A percentile compares a stretch with the other conserved stretches of the same genome.
Conservation (phyloP, 2,888 invertebrate genomes). For the Eupithecia dodoneata region DNA sequence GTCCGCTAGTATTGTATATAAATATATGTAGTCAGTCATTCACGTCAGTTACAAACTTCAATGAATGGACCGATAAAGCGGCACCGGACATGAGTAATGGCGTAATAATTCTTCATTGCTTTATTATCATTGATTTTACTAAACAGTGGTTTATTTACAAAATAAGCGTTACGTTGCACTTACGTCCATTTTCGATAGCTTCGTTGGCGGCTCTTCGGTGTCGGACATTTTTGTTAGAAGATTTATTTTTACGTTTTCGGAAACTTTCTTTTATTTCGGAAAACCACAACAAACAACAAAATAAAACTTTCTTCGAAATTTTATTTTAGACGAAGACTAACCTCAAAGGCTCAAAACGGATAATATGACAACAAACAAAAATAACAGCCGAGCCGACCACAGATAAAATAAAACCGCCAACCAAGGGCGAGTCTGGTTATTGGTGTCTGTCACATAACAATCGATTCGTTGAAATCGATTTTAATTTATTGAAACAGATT, state of each 20-base stretch:
- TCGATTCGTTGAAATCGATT: background rate
- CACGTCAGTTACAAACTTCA: too few relatives aligned
- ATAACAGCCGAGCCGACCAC: background rate
- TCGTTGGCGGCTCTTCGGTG: conserved; percentile 41
- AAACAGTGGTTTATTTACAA: too few relatives aligned
- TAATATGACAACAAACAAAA: background rate
- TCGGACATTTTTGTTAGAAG: conserved; percentile 30
- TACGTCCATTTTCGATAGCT: conserved; percentile 38
- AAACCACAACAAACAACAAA: background rate
- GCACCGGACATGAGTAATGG: too few relatives aligned
- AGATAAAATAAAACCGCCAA: background rate
- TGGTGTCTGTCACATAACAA: background rate
- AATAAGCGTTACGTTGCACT: conserved; percentile 8
- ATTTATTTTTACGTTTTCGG: background rate
- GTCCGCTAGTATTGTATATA: too few relatives aligned
- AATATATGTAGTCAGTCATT: too few relatives aligned
- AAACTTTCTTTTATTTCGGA: background rate
- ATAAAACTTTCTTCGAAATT: background rate
- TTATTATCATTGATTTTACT: too few relatives aligned
- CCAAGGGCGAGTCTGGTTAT: background rate
- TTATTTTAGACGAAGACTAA: background rate
- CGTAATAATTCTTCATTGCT: too few relatives aligned
- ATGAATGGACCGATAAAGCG: too few relatives aligned
- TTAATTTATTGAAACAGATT: background rate
- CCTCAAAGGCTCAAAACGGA: background rate